phyloP scores from a whole-genome alignment of 2,113 vertebrate genomes.

The Vidua macroura region DNA sequence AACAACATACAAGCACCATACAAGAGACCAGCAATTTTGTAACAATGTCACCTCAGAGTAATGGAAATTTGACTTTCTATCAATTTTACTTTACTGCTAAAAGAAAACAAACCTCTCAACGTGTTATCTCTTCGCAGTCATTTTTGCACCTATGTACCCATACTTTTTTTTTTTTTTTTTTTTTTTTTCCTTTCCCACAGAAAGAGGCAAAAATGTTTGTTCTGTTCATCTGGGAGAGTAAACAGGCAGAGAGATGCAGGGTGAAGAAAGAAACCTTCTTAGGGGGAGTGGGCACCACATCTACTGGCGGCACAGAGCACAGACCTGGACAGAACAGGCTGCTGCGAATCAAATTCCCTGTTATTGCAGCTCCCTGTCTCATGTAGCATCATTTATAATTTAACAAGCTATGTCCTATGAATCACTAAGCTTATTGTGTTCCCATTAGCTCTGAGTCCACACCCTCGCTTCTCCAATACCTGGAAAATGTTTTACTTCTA shows the following conservation, averaged over 20 bases:
- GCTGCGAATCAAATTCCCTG: not conserved
- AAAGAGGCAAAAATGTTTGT: not conserved
- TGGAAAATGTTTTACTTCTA: not conserved
- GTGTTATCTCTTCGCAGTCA: not conserved
- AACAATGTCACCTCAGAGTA: not conserved
- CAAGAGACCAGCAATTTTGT: constrained; percentile 6
- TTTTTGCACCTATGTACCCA: constrained; percentile 16
- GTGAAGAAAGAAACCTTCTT: not conserved
- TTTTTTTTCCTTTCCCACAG: not conserved
- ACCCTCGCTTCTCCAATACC: not conserved
- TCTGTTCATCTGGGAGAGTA: not conserved
- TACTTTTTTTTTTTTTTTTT: not conserved
- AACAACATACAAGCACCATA: not conserved
- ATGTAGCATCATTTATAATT: not conserved
- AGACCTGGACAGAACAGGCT: not conserved
- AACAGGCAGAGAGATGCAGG: not conserved
- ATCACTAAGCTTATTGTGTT: not conserved
- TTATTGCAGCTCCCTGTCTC: not conserved
- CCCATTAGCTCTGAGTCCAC: not conserved
- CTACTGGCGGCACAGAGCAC: not conserved
- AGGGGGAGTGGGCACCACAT: not conserved
- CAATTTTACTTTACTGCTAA: not conserved
- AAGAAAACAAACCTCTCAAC: constrained; percentile 9
- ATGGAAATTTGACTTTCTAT: not conserved
- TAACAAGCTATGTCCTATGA: not conserved